Evolutionary conservation across 2,113 vertebrate species (phyloP).

Genomic region (Bos taurus): DNA sequence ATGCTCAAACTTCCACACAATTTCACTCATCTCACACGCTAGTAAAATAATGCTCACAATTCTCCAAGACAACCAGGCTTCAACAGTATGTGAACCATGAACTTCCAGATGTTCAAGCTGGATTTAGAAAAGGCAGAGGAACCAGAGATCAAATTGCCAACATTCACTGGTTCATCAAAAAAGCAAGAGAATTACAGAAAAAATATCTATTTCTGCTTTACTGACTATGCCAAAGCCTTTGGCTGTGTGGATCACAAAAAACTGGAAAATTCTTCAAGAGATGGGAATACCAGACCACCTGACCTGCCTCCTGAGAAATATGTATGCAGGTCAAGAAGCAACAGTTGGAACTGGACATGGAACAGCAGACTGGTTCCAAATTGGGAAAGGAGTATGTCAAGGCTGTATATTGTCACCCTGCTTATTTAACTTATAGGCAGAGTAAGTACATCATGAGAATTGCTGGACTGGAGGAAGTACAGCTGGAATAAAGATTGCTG

Average conservation of each 20-base stretch:
- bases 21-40: accelerated
- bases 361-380: neutral
- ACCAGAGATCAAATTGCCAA: neutral
- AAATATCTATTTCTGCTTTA: neutral
- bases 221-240: neutral
- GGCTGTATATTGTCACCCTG: neutral
- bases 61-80: neutral
- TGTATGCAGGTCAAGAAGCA: neutral
- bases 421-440: neutral
- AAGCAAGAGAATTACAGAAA: neutral
- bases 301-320: neutral
- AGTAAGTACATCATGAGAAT: neutral
- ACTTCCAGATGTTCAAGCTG: neutral
- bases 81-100: neutral
- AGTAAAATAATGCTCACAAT: neutral
- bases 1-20: neutral
- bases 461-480: neutral
- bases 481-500: neutral
- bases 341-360: neutral
- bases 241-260: neutral
- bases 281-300: neutral
- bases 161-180: neutral
- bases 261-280: neutral
- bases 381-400: neutral
- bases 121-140: neutral